These are phyloP conservation scores for Peromyscus polionotus DNA, from an alignment of 2,113 vertebrate species.

Conservation along the genomic window DNA sequence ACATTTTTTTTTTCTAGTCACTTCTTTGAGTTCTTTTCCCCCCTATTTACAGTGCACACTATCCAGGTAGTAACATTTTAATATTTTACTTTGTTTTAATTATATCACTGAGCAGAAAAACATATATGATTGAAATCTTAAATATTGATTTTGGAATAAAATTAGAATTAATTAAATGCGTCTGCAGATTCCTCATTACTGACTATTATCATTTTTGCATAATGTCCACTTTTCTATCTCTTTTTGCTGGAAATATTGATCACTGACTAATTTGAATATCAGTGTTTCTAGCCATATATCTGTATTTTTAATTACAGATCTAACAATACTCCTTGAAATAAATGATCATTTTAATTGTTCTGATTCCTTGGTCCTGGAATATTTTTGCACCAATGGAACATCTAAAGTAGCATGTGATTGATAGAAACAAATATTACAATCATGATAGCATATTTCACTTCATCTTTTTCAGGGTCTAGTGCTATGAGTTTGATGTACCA, in stretches of 20 bases:
- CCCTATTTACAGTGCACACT: not conserved
- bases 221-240: not conserved
- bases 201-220: constrained; percentile 10
- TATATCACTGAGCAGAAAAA: not conserved
- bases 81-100: constrained; percentile 8
- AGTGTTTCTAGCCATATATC: not conserved
- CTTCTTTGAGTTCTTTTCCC: not conserved
- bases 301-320: not conserved
- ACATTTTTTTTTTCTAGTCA: not conserved
- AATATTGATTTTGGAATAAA: constrained; percentile 59
- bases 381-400: not conserved
- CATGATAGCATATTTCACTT: not conserved
- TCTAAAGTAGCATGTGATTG: not conserved
- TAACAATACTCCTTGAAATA: not conserved
- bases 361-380: not conserved
- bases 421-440: not conserved
- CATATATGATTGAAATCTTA: constrained; percentile 13
- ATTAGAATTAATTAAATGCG: constrained; percentile 57
- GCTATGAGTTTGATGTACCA: not conserved
- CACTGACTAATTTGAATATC: not conserved
- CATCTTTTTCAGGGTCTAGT: not conserved
- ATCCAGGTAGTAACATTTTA: not conserved
- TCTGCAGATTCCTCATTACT: not conserved
- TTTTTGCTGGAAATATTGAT: not conserved
- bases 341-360: not conserved